Evolutionary conservation across 1,140 invertebrate species (phyloP).

Genomic region (Ectropis grisescens): DNA sequence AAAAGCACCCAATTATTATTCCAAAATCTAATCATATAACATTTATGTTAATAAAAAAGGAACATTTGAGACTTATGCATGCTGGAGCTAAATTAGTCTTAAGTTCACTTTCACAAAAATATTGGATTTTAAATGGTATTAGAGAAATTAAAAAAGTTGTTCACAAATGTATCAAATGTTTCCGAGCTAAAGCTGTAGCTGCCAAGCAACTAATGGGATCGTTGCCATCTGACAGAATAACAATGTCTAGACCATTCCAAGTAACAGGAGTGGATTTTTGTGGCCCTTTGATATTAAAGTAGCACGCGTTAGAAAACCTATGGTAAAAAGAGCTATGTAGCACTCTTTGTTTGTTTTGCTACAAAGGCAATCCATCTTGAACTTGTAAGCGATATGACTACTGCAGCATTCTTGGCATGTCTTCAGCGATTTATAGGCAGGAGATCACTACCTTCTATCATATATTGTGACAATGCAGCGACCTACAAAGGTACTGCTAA

Average conservation of each 20-base stretch:
- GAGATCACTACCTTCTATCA: constrained; percentile 1
- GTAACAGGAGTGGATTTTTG: constrained; percentile 31
- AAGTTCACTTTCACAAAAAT: constrained; percentile 14
- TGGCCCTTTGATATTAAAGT: constrained; percentile 19
- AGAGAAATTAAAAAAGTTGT: constrained; percentile 6
- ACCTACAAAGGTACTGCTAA: constrained; percentile 4
- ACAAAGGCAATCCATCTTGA: constrained; percentile 59
- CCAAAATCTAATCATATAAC: constrained; percentile 15
- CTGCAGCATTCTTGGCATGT: constrained; percentile 40
- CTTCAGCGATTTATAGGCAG: constrained; percentile 30
- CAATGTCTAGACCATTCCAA: constrained; percentile 16
- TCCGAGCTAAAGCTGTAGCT: constrained; percentile 8
- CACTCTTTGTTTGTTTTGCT: constrained; percentile 1
- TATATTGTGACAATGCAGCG: constrained; percentile 1
- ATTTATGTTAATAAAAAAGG: constrained; percentile 16
- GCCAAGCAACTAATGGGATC: constrained; percentile 25
- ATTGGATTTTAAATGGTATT: constrained; percentile 22
- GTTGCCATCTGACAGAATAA: constrained; percentile 23
- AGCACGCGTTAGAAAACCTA: constrained; percentile 13
- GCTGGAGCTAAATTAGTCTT: constrained; percentile 16
- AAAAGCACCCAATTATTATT: constrained; percentile 25
- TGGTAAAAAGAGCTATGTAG: neutral
- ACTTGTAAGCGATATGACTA: constrained; percentile 31
- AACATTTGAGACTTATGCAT: constrained; percentile 19
- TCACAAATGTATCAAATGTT: constrained; percentile 18